Base-by-base conservation (phyloP, 2,888 invertebrate species). In the Drepana falcataria region DNA sequence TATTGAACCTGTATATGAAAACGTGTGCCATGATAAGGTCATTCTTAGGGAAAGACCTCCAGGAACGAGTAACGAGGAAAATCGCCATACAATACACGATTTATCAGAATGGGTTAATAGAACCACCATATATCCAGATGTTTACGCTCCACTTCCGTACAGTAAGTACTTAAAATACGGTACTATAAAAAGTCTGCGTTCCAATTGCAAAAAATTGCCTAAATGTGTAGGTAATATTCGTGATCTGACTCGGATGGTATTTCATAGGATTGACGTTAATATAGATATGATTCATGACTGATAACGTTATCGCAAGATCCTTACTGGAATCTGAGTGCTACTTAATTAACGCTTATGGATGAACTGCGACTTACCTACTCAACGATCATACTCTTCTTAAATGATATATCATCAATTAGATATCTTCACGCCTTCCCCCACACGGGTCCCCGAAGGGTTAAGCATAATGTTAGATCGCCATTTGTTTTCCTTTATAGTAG, bases 121-220 rank as follows among this genome's bases (percentile, higher is more conserved):
- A 68, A 85, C 88, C 44, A 79, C 92, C 65, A 92, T 93, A 77
- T 93, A 94, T 83, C 94, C 95, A 59, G 92, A 95, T 78, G 93
- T 96, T 66, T 95, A 95, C 81, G 95, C 95, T 62, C 95, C 95
- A 65, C 91, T 93, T 66, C 95, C 95, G 57, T 95, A 95, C 87
- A 95, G 95, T 95, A 92, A 94, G 95, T 95, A 93, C 73, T 55
- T 35, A 51, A 2, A 4, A 40, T 40, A 52, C 6, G 56, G 35
- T 52, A 56, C 59, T 58, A 52, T 61, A 61, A 49, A 58, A 55
- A 58, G 58, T 55, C 47, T 33, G 49, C 53, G 51, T 56, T 54
- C 44, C 7, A 9, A 44, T 44, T 1, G 9, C 9, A 44, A 9
- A 1, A n/a, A n/a, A n/a, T n/a, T n/a, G n/a, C n/a, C n/a, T n/a